These are phyloP conservation scores for Andrena marginata DNA, from an alignment of 2,888 invertebrate genomes.

Conservation along the genomic window DNA sequence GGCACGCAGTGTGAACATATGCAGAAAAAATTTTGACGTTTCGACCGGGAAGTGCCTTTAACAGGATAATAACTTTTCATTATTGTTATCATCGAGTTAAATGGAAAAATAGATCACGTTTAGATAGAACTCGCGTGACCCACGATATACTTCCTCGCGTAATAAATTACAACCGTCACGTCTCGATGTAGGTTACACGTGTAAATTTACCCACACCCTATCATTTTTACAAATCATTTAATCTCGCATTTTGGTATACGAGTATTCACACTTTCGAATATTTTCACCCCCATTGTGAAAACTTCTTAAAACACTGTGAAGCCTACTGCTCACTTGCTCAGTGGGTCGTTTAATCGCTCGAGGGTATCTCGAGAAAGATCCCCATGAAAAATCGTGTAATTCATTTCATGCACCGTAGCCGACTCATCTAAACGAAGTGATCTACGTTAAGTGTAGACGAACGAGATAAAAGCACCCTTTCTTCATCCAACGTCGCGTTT, in stretches of 20 bases:
- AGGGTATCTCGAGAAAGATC: slow-evolving; percentile 11
- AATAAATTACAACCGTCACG: not conserved
- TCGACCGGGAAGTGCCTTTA: too few relatives aligned
- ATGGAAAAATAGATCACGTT: not conserved
- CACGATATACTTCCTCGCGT: not conserved
- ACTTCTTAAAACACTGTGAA: not conserved
- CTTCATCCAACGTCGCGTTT: not conserved
- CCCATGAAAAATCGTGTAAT: not conserved
- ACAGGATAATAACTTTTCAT: not conserved
- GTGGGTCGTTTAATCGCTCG: slow-evolving; percentile 22
- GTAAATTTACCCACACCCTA: not conserved
- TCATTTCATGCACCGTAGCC: not conserved
- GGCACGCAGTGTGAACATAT: too few relatives aligned
- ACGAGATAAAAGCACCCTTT: not conserved
- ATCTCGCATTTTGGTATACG: not conserved
- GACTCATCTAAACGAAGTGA: slow-evolving; percentile 14
- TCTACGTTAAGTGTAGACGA: not conserved
- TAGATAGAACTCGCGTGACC: slow-evolving; percentile 20
- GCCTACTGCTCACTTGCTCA: not conserved
- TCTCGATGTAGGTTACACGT: slow-evolving; percentile 21
- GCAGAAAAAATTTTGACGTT: too few relatives aligned
- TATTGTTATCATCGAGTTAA: slow-evolving; percentile 31
- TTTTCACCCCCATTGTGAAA: not conserved
- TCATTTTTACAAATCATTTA: not conserved
- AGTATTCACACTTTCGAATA: not conserved